Conservation (phyloP, 2,797 vertebrate genomes). For the Spea hammondii region DNA sequence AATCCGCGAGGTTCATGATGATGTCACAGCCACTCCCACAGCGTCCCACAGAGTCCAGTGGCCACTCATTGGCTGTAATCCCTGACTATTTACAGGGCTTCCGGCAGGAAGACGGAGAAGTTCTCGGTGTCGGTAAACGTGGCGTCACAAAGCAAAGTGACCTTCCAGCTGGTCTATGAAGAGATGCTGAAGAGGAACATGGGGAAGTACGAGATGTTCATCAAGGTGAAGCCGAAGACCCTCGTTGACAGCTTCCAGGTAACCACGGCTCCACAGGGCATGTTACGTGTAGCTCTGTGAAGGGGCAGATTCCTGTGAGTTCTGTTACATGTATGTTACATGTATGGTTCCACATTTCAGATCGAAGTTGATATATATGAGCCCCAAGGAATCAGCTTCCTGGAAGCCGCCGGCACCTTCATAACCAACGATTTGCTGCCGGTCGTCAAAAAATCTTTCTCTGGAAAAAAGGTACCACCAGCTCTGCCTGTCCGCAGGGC, state of each 20-base stretch:
- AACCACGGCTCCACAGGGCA: slow-evolving; percentile 20
- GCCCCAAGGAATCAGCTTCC: slow-evolving; percentile 77
- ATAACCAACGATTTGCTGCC: slow-evolving; percentile 82
- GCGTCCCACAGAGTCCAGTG: no score
- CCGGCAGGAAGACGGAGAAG: slow-evolving; percentile 88
- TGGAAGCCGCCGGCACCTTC: slow-evolving; percentile 79
- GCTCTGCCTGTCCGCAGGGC: no score
- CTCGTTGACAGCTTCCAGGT: slow-evolving; percentile 86
- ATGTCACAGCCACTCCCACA: no score
- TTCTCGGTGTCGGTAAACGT: slow-evolving; percentile 87
- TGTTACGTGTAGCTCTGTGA: not conserved
- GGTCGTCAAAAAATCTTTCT: slow-evolving; percentile 76
- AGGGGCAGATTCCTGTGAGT: not conserved
- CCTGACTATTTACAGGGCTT: slow-evolving; percentile 67
- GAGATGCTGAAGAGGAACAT: slow-evolving; percentile 83
- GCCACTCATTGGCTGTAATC: no score
- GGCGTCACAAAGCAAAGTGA: slow-evolving; percentile 77
- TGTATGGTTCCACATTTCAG: slow-evolving; percentile 59
- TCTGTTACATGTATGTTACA: not conserved
- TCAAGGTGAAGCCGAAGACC: slow-evolving; percentile 82
- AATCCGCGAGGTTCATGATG: no score
- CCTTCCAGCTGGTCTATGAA: slow-evolving; percentile 84
- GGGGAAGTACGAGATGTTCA: slow-evolving; percentile 83
- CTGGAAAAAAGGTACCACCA: slow-evolving; percentile 75
- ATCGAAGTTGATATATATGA: slow-evolving; percentile 82